Evolutionary conservation across 2,797 vertebrate species (phyloP), one percentile per base, ranked within the genome.

Genomic region (Coranthus polyacanthus): DNA sequence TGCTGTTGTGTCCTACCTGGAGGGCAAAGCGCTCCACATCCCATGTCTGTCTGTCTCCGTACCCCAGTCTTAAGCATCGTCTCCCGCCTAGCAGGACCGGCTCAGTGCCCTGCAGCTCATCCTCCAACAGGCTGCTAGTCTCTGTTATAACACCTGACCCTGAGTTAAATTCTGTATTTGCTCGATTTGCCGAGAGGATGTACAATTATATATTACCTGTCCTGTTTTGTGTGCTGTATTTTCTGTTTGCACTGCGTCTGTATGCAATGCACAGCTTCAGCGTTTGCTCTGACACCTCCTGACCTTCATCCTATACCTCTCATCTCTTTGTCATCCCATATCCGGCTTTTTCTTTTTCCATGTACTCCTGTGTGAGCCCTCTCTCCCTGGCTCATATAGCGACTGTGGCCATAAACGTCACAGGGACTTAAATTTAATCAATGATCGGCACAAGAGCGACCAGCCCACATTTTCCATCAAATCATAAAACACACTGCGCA

Each of bases 21-120:
- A 78, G 92, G 93, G 88, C 96, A 96, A 83, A 96, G 90, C 12
- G 95, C 95, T 94, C 95, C 95, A 60, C 95, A 96, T 92, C 95
- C 95, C 96, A 97, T 96, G 63, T 56, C 94, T 78, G 72, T 56
- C 67, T 80, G 15, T 57, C 86, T 89, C 84, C 89, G 89, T 68
- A 84, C 85, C 87, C 83, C 62, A 58, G 70, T 10, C 54, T 84
- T 43, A 17, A 78, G 85, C 86, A 86, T 85, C 79, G 52, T 81
- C 75, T 78, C 84, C 75, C 53, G 78, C 79, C 74, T 69, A 70
- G 54, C 66, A 59, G 61, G 22, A 73, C 39, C 63, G 46, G 66
- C 58, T 17, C 17, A 41, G 47, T 56, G 65, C 71, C 64, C 56
- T 67, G 61, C 55, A 51, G 64, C 63, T 85, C 73, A 80, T 73